Evolutionary conservation across 2,797 vertebrate genomes (phyloP).

Genomic region (Aviceda cuculoides): DNA sequence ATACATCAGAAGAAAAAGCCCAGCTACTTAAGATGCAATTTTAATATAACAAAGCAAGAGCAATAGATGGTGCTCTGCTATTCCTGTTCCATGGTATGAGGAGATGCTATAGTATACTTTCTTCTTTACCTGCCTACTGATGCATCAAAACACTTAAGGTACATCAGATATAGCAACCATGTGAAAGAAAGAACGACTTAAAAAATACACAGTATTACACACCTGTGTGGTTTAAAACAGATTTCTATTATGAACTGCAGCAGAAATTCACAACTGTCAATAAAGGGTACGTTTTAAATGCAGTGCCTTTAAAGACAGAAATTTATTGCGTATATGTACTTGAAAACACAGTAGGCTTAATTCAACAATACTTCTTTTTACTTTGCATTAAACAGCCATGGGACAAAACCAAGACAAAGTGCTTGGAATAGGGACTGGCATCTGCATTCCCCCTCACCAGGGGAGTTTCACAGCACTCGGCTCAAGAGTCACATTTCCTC

Average conservation of each 20-base stretch:
- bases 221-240: neutral
- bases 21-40: neutral
- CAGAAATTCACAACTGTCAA: neutral
- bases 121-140: neutral
- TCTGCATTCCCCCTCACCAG: neutral
- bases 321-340: accelerated
- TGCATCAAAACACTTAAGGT: neutral
- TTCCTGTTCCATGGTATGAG: neutral
- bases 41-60: neutral
- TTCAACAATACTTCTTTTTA: neutral
- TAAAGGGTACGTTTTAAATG: neutral
- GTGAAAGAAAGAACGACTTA: neutral
- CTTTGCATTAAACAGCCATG: neutral
- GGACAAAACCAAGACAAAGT: neutral
- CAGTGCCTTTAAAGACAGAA: neutral
- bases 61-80: neutral
- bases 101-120: neutral
- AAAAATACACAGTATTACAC: neutral
- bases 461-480: neutral
- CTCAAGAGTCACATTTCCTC: neutral
- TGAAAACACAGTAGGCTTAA: neutral
- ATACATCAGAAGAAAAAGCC: neutral
- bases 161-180: neutral
- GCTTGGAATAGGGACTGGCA: neutral
- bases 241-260: neutral